Evolutionary conservation across 2,113 vertebrate genomes (phyloP), one percentile per base, ranked within the genome.

Genomic region (Urocitellus parryii): DNA sequence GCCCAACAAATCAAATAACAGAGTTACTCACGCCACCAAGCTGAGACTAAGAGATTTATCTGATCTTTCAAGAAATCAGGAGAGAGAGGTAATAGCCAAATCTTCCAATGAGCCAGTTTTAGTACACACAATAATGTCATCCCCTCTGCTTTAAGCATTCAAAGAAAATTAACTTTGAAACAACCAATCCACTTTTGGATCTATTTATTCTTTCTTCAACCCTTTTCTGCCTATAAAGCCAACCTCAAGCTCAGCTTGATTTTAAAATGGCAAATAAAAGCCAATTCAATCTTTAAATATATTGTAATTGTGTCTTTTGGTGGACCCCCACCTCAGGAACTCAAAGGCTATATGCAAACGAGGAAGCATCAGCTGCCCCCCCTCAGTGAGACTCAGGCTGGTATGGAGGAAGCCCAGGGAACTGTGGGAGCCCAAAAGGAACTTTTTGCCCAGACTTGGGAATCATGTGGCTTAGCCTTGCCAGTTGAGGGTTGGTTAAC

Each of bases 231-330:
- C 70, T 58, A 29, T 16, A 39, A 80, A 88, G 65, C 65, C 74
- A 72, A 63, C 6, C 10, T 48, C 51, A 20, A 61, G 17, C 82
- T 94, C 77, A 51, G 65, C 39, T 85, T 73, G 12, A 74, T 42
- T 82, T 42, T 58, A 84, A 48, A 94, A 84, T 20, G 70, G 37
- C 87, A 90, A n/a, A 45, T 77, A 77, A 82, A 90, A 89, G 70
- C 37, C 24, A 94, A 34, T 83, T 68, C 14, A 48, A 13, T 76
- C 58, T 77, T 76, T n/a, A 90, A 82, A 68, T 82, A 48, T 74
- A 39, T 37, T 72, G 34, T 53, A 34, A 42, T 51, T 94, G 68
- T 20, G 76, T 87, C 82, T 74, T 72, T 74, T 74, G 74, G 42
- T 34, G 34, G 65, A 56, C 22, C 32, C 63, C 56, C 13, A 42